Conservation (phyloP, 2,113 vertebrate genomes). For the Plectropomus leopardus region DNA sequence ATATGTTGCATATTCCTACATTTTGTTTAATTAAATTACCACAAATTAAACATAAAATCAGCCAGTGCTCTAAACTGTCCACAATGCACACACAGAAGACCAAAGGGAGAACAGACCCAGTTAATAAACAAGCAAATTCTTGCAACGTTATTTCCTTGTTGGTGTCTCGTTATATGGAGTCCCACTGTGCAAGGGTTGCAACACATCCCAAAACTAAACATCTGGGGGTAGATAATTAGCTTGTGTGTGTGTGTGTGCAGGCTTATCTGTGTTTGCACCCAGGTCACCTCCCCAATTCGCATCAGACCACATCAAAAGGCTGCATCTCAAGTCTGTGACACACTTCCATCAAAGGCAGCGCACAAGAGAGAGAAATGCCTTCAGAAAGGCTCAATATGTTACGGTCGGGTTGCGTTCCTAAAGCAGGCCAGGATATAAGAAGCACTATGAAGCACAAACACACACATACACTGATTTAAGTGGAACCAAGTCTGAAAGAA, state of each 20-base stretch:
- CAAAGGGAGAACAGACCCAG: neutral
- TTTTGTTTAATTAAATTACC: neutral
- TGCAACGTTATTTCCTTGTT: conserved; percentile 30
- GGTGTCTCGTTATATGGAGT: conserved; percentile 29
- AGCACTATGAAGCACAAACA: conserved; percentile 8
- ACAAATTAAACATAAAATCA: neutral
- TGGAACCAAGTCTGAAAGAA: conserved; percentile 1
- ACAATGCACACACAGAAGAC: no score
- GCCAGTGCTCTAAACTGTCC: neutral
- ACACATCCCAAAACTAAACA: conserved; percentile 60
- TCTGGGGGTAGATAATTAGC: conserved; percentile 69
- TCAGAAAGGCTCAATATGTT: conserved; percentile 67
- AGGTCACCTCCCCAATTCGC: conserved; percentile 59
- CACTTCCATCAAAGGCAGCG: conserved; percentile 76
- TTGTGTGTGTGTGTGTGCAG: conserved; percentile 27
- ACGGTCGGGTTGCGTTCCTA: conserved; percentile 46
- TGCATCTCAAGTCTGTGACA: conserved; percentile 72
- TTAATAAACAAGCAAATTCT: conserved; percentile 32
- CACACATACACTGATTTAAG: conserved; percentile 7
- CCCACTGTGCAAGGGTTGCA: conserved; percentile 9
- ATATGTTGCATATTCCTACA: neutral
- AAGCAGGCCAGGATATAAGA: conserved; percentile 42
- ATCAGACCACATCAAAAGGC: conserved; percentile 69
- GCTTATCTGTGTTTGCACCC: conserved; percentile 45
- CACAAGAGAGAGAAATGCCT: conserved; percentile 53